phyloP scores from a whole-genome alignment of 2,113 vertebrate genomes.

The Astur gentilis region DNA sequence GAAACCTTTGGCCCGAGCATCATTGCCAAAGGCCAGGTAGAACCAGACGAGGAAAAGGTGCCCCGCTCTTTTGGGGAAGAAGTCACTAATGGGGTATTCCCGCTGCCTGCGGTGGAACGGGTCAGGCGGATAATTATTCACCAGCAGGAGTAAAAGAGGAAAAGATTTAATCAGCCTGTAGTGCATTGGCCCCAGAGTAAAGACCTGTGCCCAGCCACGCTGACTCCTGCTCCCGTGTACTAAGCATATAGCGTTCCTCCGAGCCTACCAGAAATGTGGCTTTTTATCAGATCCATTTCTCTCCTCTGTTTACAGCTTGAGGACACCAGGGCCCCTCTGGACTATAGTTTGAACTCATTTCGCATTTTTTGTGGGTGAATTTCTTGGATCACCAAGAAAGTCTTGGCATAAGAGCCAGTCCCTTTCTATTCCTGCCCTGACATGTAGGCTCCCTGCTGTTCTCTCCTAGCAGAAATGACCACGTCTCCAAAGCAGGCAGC shows the following conservation, averaged over 20 bases:
- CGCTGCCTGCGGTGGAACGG: neutral
- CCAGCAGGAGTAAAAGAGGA: neutral
- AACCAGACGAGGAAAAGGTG: neutral
- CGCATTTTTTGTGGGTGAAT: neutral
- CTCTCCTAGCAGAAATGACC: neutral
- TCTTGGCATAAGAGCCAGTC: neutral
- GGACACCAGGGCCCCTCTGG: neutral
- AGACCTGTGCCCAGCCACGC: neutral
- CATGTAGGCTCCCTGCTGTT: neutral
- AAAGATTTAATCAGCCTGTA: neutral
- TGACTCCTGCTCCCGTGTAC: neutral
- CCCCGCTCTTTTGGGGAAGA: neutral
- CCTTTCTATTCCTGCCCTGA: neutral
- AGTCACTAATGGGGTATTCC: neutral
- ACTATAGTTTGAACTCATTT: neutral
- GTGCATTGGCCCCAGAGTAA: neutral
- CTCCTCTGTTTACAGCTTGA: neutral
- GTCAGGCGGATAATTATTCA: neutral
- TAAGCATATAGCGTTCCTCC: neutral
- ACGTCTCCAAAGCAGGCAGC: neutral
- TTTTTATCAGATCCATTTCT: conserved; percentile 27
- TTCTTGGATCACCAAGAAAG: conserved; percentile 32
- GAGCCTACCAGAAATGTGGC: neutral
- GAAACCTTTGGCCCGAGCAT: neutral
- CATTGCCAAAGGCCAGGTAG: neutral